These are phyloP conservation scores for Labroides dimidiatus DNA, from an alignment of 2,797 vertebrate genomes.

Conservation along the genomic window DNA sequence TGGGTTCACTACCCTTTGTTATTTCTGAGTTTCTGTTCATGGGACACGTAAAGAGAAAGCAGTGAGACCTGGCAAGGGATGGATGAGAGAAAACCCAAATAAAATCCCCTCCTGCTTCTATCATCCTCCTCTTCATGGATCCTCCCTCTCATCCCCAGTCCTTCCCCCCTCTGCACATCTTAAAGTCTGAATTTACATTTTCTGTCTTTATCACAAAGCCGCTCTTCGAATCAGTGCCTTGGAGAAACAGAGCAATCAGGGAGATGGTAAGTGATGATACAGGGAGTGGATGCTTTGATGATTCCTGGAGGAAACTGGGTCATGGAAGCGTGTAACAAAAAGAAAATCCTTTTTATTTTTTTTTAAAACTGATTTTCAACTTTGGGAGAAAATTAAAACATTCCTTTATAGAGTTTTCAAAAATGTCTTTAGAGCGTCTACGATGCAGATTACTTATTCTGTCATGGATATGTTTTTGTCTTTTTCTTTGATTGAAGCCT, in stretches of 20 bases:
- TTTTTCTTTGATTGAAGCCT: too few relatives aligned
- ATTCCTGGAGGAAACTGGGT: not conserved
- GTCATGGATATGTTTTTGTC: too few relatives aligned
- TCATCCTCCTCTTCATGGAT: too few relatives aligned
- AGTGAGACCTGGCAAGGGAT: not conserved
- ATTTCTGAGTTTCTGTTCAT: too few relatives aligned
- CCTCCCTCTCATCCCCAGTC: too few relatives aligned
- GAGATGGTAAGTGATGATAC: conserved; percentile 1
- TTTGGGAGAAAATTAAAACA: too few relatives aligned
- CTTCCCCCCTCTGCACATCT: not conserved
- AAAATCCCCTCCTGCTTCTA: not conserved
- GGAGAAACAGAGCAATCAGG: not conserved
- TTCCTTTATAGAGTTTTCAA: too few relatives aligned
- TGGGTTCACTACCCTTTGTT: too few relatives aligned
- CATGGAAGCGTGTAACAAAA: not conserved
- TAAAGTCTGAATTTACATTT: not conserved
- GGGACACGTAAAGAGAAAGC: not conserved
- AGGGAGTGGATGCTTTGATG: not conserved
- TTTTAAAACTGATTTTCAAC: too few relatives aligned
- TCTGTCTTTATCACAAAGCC: not conserved
- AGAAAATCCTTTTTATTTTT: too few relatives aligned
- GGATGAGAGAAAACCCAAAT: not conserved
- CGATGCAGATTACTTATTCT: too few relatives aligned
- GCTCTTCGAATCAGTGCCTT: not conserved
- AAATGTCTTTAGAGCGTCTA: too few relatives aligned